Conservation (phyloP, 2,113 vertebrate genomes). For the Corydoras maculifer region DNA sequence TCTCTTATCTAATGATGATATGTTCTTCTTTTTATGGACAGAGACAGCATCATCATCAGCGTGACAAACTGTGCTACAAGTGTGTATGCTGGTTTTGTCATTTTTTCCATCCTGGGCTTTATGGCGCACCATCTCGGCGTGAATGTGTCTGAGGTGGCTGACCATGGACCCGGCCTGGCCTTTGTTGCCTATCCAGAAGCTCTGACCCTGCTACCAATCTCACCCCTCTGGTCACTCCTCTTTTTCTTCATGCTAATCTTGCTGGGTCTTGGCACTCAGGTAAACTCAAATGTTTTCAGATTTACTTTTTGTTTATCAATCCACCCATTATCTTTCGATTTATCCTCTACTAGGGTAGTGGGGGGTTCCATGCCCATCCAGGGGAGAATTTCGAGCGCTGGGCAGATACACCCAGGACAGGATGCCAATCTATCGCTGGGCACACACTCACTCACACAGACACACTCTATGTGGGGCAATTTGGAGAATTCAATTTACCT, state of each 20-base stretch:
- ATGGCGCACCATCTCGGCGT: slow-evolving; percentile 93
- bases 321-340: too few relatives aligned
- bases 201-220: slow-evolving; percentile 89
- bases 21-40: slow-evolving; percentile 47
- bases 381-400: too few relatives aligned
- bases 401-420: too few relatives aligned
- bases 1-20: background rate
- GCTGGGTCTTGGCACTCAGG: slow-evolving; percentile 94
- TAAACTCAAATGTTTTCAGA: slow-evolving; percentile 44
- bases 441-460: too few relatives aligned
- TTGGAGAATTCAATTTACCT: too few relatives aligned
- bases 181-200: slow-evolving; percentile 96
- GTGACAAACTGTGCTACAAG: slow-evolving; percentile 97
- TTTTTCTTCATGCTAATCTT: slow-evolving; percentile 99
- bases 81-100: slow-evolving; percentile 92
- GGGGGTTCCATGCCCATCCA: too few relatives aligned
- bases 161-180: slow-evolving; percentile 83
- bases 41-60: slow-evolving; percentile 98
- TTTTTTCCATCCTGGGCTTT: slow-evolving; percentile 98
- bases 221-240: slow-evolving; percentile 90
- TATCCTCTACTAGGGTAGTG: too few relatives aligned
- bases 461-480: too few relatives aligned
- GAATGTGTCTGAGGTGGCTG: slow-evolving; percentile 69
- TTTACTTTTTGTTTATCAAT: too few relatives aligned
- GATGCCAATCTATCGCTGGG: too few relatives aligned